A percentile compares a stretch with the other conserved stretches of the same genome.
Conservation (phyloP, 1,140 invertebrate genomes). For the Cheumatopsyche charites region DNA sequence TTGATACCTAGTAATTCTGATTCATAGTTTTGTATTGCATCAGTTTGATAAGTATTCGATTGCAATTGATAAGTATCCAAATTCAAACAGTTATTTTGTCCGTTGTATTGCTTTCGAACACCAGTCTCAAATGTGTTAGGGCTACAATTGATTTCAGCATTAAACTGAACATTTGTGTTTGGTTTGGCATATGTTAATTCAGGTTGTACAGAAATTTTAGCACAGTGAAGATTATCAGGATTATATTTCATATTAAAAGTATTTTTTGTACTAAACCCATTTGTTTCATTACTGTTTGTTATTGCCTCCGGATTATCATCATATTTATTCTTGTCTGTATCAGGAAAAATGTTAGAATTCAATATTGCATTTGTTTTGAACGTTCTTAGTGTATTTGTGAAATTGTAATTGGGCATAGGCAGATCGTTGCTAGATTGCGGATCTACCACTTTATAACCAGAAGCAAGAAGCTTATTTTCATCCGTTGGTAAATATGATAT, state of each 20-base stretch:
- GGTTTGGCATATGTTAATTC: background rate
- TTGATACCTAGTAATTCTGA: conserved; percentile 55
- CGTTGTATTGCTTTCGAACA: conserved; percentile 32
- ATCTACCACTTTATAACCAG: conserved; percentile 49
- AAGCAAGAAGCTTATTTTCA: conserved; percentile 60
- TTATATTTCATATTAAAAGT: background rate
- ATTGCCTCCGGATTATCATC: conserved; percentile 42
- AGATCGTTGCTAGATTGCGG: conserved; percentile 57
- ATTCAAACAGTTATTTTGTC: conserved; percentile 33
- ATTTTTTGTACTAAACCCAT: conserved; percentile 24
- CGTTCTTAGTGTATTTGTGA: conserved; percentile 62
- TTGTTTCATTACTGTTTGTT: conserved; percentile 22
- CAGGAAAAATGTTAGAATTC: conserved; percentile 46
- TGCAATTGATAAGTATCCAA: conserved; percentile 54
- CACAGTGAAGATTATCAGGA: background rate
- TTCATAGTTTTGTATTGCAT: conserved; percentile 54
- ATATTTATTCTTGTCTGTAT: conserved; percentile 52
- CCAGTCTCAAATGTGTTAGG: conserved; percentile 29
- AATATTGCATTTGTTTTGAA: conserved; percentile 59
- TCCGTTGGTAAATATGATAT: conserved; percentile 58
- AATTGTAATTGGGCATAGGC: conserved; percentile 64
- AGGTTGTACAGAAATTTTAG: background rate
- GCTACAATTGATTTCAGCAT: conserved; percentile 33
- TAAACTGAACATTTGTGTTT: conserved; percentile 26
- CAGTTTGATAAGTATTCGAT: conserved; percentile 41